Evolutionary conservation across 2,113 vertebrate species (phyloP).

Genomic region (Fregetta grallaria): DNA sequence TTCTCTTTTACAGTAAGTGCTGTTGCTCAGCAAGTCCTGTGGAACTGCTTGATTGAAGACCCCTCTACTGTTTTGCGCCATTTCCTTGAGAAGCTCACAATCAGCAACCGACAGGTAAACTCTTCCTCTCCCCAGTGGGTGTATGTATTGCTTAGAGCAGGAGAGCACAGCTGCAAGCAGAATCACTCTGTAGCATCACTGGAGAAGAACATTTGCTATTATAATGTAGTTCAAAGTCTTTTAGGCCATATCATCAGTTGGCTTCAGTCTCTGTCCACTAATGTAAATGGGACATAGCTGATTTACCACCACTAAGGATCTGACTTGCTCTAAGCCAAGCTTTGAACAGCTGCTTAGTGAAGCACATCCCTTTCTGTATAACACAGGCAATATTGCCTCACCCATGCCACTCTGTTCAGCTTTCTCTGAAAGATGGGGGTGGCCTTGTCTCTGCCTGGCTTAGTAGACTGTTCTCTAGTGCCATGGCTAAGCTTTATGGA

Average conservation of each 20-base stretch:
- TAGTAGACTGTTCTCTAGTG: background rate
- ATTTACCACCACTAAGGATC: background rate
- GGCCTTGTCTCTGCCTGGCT: background rate
- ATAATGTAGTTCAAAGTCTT: background rate
- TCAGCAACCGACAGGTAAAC: conserved; percentile 95
- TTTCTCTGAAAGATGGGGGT: background rate
- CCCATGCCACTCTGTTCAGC: background rate
- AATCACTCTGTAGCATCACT: background rate
- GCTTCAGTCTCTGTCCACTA: background rate
- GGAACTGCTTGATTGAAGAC: conserved; percentile 98
- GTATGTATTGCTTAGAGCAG: background rate
- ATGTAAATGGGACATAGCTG: background rate
- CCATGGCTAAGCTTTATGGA: background rate
- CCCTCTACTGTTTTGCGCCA: conserved; percentile 95
- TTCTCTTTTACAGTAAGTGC: conserved; percentile 85
- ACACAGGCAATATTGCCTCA: background rate
- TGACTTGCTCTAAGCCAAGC: background rate
- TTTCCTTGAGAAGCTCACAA: conserved; percentile 96
- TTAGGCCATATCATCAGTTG: background rate
- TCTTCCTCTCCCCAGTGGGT: background rate
- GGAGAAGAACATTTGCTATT: background rate
- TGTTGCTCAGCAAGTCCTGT: conserved; percentile 96
- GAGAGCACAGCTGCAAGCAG: background rate
- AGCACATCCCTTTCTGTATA: background rate
- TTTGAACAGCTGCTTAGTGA: background rate